phyloP scores from a whole-genome alignment of 2,888 invertebrate genomes.

The Drosophila trichaetosa region DNA sequence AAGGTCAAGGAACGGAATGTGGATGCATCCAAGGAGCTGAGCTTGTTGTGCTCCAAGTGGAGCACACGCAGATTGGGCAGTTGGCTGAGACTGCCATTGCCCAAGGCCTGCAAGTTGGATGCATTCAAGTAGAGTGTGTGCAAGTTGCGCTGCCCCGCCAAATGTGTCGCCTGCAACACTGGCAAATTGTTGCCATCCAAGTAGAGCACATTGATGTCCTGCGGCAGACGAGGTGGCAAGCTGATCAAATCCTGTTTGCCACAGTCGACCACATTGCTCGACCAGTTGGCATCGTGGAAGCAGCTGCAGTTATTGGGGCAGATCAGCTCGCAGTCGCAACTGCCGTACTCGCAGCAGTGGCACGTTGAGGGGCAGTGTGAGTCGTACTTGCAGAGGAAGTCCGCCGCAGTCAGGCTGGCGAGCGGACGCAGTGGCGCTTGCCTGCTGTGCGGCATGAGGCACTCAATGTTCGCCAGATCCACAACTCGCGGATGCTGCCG shows the following conservation, averaged over 20 bases:
- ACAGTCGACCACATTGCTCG: conserved; percentile 96
- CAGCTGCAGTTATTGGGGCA: conserved; percentile 97
- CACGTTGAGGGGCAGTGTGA: conserved; percentile 97
- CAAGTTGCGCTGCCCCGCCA: conserved; percentile 96
- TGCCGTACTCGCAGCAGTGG: conserved; percentile 98
- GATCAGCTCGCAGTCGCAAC: conserved; percentile 98
- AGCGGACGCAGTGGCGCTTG: conserved; percentile 92
- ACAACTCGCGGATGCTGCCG: conserved; percentile 94
- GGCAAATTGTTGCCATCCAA: conserved; percentile 93
- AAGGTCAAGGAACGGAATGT: conserved; percentile 93
- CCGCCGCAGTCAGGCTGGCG: conserved; percentile 90
- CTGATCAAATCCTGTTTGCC: conserved; percentile 86
- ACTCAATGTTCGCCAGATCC: conserved; percentile 95
- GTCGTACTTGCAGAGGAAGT: conserved; percentile 96
- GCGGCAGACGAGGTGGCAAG: conserved; percentile 92
- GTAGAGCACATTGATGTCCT: conserved; percentile 97
- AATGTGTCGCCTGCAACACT: conserved; percentile 93
- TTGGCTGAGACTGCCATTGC: conserved; percentile 96
- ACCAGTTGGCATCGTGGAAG: conserved; percentile 97
- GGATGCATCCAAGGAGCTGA: conserved; percentile 91
- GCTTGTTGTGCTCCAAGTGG: conserved; percentile 94
- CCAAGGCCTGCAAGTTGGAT: conserved; percentile 93
- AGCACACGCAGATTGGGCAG: conserved; percentile 91
- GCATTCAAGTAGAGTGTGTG: conserved; percentile 93
- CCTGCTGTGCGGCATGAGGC: conserved; percentile 93